These are phyloP conservation scores for Semnornis frantzii DNA, from an alignment of 2,113 vertebrate species.

Conservation along the genomic window DNA sequence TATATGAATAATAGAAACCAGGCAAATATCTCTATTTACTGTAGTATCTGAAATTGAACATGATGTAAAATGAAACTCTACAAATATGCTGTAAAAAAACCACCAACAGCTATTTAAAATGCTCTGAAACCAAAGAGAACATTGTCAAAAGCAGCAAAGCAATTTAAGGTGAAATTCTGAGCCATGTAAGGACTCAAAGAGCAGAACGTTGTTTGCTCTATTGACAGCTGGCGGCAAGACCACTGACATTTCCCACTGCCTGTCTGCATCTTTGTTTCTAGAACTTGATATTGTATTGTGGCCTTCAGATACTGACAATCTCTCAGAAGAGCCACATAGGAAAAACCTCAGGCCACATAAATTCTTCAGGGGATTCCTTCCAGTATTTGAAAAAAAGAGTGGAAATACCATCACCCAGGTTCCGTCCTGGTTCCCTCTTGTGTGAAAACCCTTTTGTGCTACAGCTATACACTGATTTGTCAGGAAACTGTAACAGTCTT, in stretches of 20 bases:
- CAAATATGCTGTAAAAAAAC: rapidly evolving
- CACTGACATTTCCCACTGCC: neutral
- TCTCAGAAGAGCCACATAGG: neutral
- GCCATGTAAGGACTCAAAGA: neutral
- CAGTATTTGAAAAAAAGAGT: neutral
- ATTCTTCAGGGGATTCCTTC: neutral
- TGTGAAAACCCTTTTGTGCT: neutral
- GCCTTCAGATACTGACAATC: neutral
- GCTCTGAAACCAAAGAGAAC: neutral
- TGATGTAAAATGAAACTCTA: neutral
- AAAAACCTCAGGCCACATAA: neutral
- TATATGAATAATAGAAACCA: neutral
- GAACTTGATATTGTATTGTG: neutral
- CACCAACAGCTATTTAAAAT: neutral
- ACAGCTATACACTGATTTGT: neutral
- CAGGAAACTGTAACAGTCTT: neutral
- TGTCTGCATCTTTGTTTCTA: neutral
- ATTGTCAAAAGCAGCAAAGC: neutral
- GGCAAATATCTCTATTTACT: neutral
- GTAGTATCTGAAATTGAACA: neutral
- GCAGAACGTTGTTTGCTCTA: neutral
- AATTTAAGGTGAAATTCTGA: neutral
- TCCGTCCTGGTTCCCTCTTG: neutral
- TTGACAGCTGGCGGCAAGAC: neutral
- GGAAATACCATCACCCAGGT: neutral